These are phyloP conservation scores for Cylindroiulus punctatus DNA, from an alignment of 2,888 invertebrate species.

Conservation along the genomic window DNA sequence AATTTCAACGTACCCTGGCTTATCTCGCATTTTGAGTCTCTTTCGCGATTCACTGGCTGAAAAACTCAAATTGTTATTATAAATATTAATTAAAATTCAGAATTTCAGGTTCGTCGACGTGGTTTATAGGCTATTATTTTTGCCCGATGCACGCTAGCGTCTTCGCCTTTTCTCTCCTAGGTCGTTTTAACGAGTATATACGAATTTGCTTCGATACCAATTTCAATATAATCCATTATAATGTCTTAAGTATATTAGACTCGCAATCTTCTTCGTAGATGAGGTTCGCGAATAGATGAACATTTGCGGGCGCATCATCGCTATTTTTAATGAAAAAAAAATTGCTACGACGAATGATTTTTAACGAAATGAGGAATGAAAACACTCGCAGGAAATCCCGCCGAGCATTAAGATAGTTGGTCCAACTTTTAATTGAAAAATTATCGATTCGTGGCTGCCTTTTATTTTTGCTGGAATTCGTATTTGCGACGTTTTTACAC, in stretches of 20 bases:
- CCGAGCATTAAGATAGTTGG: constrained; percentile 36
- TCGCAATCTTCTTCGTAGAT: constrained; percentile 32
- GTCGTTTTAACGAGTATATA: neutral
- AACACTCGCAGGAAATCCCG: constrained; percentile 50
- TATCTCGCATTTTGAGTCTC: constrained; percentile 12
- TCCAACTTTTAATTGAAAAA: constrained; percentile 54
- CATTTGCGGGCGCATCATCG: constrained; percentile 25
- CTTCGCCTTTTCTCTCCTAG: neutral
- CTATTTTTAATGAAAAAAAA: constrained; percentile 40
- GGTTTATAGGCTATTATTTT: constrained; percentile 17
- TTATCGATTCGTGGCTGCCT: constrained; percentile 44
- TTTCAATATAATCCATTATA: constrained; percentile 32
- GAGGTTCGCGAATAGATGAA: neutral
- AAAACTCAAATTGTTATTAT: constrained; percentile 13
- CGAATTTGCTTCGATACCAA: constrained; percentile 21
- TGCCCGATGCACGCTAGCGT: neutral
- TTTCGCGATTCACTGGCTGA: neutral
- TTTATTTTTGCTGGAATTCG: constrained; percentile 50
- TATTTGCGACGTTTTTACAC: no score
- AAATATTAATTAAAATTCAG: constrained; percentile 12
- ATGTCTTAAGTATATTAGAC: constrained; percentile 24
- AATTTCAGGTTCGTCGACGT: neutral
- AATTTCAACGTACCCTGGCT: neutral
- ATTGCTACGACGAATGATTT: constrained; percentile 16
- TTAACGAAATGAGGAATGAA: constrained; percentile 51